Conservation (phyloP, 1,140 invertebrate species). For the Drosophila pectinifera region DNA sequence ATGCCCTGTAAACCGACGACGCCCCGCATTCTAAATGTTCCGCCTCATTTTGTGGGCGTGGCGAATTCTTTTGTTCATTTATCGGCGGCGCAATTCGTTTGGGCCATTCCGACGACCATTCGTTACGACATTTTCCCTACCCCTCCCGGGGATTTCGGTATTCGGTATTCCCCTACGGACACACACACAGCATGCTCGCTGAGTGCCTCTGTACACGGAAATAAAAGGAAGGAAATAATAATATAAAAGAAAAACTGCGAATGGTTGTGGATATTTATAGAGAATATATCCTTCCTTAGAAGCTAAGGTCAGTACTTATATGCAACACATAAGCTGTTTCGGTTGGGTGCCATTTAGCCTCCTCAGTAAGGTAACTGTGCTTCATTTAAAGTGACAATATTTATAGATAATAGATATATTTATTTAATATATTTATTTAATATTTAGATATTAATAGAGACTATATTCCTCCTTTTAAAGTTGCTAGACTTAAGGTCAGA, state of each 20-base stretch:
- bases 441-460: too few species aligned
- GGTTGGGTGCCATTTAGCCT: background rate
- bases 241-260: too few species aligned
- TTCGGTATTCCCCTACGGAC: conserved; percentile 1
- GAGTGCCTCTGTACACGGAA: conserved; percentile 10
- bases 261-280: background rate
- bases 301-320: too few species aligned
- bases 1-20: conserved; percentile 19
- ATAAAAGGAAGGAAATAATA: background rate
- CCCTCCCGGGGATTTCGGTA: conserved; percentile 10
- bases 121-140: conserved; percentile 50
- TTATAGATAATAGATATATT: too few species aligned
- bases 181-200: conserved; percentile 3
- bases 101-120: conserved; percentile 57
- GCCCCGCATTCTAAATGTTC: conserved; percentile 29
- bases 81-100: conserved; percentile 75
- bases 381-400: too few species aligned
- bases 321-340: background rate
- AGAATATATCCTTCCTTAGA: too few species aligned
- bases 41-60: conserved; percentile 57
- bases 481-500: too few species aligned
- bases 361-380: too few species aligned
- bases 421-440: too few species aligned
- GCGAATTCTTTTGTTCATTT: conserved; percentile 71
- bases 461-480: too few species aligned